Evolutionary conservation across 2,113 vertebrate species (phyloP).

Genomic region (Gallinago undulata): DNA sequence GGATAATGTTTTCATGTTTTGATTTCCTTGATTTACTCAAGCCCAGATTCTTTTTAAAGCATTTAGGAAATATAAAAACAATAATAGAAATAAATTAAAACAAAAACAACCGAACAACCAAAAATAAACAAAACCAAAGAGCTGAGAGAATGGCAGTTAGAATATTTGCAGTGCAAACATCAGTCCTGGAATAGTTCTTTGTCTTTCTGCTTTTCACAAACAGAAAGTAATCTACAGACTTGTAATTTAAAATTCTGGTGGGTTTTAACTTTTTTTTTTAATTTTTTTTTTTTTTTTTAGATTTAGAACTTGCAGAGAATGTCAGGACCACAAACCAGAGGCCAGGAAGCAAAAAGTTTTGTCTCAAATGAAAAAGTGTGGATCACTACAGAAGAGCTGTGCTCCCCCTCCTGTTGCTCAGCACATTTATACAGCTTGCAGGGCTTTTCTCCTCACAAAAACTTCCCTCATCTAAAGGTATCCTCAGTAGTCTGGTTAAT

Average conservation of each 20-base stretch:
- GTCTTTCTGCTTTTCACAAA: background rate
- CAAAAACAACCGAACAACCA: too few relatives aligned
- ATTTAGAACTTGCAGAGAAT: background rate
- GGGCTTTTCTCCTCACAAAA: background rate
- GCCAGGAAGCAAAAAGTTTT: background rate
- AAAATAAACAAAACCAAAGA: background rate
- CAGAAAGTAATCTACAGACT: background rate
- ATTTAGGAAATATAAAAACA: background rate
- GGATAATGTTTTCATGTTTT: background rate
- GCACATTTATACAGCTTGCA: background rate
- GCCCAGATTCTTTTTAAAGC: background rate
- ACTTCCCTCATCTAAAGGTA: background rate
- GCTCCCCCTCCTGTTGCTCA: background rate
- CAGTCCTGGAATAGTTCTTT: background rate
- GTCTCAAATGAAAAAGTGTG: background rate
- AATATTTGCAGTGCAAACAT: background rate
- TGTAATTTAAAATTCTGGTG: background rate
- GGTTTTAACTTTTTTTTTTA: too few relatives aligned
- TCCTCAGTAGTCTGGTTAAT: background rate
- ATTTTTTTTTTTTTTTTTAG: background rate
- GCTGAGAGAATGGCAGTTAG: background rate
- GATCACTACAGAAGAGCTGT: background rate
- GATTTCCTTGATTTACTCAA: background rate
- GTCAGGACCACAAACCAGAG: background rate
- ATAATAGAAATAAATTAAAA: background rate